Conservation (phyloP, 2,888 invertebrate genomes). For the Choreutis nemorana region DNA sequence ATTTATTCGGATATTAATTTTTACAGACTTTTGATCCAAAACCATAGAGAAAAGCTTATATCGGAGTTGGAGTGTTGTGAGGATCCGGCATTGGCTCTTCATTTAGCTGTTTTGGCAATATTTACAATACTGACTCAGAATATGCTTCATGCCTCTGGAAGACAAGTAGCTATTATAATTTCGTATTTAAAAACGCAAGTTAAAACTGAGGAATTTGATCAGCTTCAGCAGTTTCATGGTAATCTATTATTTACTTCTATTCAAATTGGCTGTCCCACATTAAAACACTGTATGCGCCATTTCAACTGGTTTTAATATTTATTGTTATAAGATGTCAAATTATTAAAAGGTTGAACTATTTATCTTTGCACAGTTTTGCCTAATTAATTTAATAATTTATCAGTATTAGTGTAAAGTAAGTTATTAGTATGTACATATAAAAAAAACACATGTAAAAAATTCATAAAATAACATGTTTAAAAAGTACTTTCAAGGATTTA, state of each 20-base stretch:
- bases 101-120: slow-evolving; percentile 78
- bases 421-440: too few relatives aligned
- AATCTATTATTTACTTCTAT: slow-evolving; percentile 17
- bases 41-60: slow-evolving; percentile 82
- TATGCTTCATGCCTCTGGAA: slow-evolving; percentile 92
- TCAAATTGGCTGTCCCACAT: background rate
- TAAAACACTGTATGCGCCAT: too few relatives aligned
- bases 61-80: slow-evolving; percentile 78
- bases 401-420: too few relatives aligned
- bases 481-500: too few relatives aligned
- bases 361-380: too few relatives aligned
- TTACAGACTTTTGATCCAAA: slow-evolving; percentile 74
- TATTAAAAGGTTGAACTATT: too few relatives aligned
- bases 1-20: slow-evolving; percentile 5
- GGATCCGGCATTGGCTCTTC: slow-evolving; percentile 82
- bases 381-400: too few relatives aligned
- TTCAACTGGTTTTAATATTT: too few relatives aligned
- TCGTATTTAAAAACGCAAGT: slow-evolving; percentile 75
- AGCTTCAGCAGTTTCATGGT: slow-evolving; percentile 83
- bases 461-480: too few relatives aligned
- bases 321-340: too few relatives aligned
- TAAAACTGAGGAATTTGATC: slow-evolving; percentile 68
- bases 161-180: slow-evolving; percentile 86
- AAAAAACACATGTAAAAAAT: too few relatives aligned
- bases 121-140: slow-evolving; percentile 83